Percentiles rank a stretch among this genome's conserved stretches.
phyloP scores from a whole-genome alignment of 2,888 invertebrate species.

The Lithophane ornitopus region DNA sequence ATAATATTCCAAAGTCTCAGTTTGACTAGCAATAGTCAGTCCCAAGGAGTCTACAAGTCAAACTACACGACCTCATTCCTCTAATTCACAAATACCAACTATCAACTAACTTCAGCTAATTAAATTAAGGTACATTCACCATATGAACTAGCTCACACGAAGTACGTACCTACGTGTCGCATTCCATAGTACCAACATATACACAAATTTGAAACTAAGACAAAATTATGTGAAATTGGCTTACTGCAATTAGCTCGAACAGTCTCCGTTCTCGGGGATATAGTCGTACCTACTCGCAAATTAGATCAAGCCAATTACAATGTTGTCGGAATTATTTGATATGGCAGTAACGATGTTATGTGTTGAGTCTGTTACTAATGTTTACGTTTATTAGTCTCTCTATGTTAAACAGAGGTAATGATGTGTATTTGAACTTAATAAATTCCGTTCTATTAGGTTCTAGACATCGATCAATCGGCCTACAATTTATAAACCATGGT shows the following conservation, averaged over 20 bases:
- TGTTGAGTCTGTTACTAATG: slow-evolving; percentile 27
- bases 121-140: slow-evolving; percentile 45
- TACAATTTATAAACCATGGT: neutral
- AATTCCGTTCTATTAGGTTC: neutral
- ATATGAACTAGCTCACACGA: slow-evolving; percentile 25
- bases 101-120: slow-evolving; percentile 50
- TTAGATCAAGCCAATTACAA: slow-evolving; percentile 53
- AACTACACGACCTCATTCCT: slow-evolving; percentile 8
- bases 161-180: slow-evolving; percentile 41
- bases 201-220: slow-evolving; percentile 42
- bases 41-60: slow-evolving; percentile 20
- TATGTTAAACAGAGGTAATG: neutral
- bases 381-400: slow-evolving; percentile 19
- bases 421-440: slow-evolving; percentile 12
- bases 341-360: slow-evolving; percentile 33
- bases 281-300: slow-evolving; percentile 27
- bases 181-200: slow-evolving; percentile 12
- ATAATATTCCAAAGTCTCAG: neutral
- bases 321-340: slow-evolving; percentile 54
- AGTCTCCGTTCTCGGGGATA: slow-evolving; percentile 28
- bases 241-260: slow-evolving; percentile 52
- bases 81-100: slow-evolving; percentile 29
- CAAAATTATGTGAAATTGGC: slow-evolving; percentile 59
- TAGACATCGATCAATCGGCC: neutral
- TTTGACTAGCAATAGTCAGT: slow-evolving; percentile 6